Percentiles rank a stretch among this genome's conserved stretches.
These are phyloP conservation scores for Indicator maculatus DNA, from an alignment of 2,113 vertebrate genomes.

Conservation along the genomic window DNA sequence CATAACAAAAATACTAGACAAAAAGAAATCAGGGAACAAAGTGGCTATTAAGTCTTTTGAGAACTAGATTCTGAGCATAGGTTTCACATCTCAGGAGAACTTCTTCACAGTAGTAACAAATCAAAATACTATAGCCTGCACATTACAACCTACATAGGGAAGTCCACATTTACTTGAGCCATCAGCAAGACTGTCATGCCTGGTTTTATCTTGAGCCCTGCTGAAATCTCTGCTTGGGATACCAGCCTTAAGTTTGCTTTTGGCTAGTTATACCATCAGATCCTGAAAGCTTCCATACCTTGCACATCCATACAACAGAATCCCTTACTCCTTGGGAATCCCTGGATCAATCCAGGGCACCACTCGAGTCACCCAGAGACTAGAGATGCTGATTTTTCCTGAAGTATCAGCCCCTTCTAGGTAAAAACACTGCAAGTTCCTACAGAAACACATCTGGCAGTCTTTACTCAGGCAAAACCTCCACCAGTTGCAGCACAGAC, in stretches of 20 bases:
- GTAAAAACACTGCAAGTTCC: background rate
- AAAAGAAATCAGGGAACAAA: background rate
- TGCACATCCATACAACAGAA: background rate
- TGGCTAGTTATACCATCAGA: background rate
- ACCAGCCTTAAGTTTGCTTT: background rate
- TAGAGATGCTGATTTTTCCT: background rate
- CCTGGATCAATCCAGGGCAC: background rate
- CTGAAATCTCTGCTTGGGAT: background rate
- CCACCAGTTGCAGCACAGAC: conserved; percentile 1
- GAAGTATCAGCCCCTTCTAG: background rate
- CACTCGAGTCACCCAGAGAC: background rate
- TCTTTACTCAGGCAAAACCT: background rate
- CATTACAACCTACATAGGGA: background rate
- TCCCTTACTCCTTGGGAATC: background rate
- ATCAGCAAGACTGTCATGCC: background rate
- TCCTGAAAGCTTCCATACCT: background rate
- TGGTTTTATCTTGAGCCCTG: background rate
- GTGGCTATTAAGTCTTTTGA: background rate
- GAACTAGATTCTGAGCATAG: background rate
- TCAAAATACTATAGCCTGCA: background rate
- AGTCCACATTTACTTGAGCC: background rate
- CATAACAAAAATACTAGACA: background rate
- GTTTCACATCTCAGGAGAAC: background rate
- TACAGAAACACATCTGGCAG: conserved; percentile 31
- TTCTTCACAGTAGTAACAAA: background rate